These are phyloP conservation scores for Cydia strobilella DNA, from an alignment of 1,140 invertebrate genomes.

Conservation along the genomic window DNA sequence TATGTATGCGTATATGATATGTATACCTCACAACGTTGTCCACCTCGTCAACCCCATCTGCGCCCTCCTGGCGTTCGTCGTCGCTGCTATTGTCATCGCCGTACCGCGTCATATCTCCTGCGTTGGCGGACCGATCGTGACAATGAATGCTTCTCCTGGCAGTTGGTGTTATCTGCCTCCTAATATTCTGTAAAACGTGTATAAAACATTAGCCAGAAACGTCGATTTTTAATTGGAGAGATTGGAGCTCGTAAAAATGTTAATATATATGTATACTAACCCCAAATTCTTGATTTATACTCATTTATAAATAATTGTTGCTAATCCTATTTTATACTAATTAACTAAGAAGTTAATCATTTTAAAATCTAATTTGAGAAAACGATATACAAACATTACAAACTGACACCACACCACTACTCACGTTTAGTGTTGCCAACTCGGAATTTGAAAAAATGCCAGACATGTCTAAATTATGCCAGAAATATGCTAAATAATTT, in stretches of 20 bases:
- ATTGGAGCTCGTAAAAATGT: not conserved
- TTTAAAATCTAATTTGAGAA: not conserved
- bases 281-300: constrained; percentile 1
- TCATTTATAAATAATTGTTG: constrained; percentile 18
- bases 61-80: constrained; percentile 25
- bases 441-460: too few relatives aligned
- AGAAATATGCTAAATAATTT: too few relatives aligned
- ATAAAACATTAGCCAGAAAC: not conserved
- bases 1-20: too few relatives aligned
- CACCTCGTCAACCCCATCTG: constrained; percentile 52
- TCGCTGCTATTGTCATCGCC: constrained; percentile 37
- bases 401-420: too few relatives aligned
- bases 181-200: constrained; percentile 45
- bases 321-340: not conserved
- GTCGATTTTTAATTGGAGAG: not conserved
- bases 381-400: too few relatives aligned
- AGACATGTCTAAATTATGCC: too few relatives aligned
- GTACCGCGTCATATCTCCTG: constrained; percentile 51
- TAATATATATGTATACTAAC: too few relatives aligned
- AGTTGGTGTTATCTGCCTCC: constrained; percentile 49
- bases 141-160: constrained; percentile 57
- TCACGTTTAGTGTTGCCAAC: too few relatives aligned
- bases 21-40: constrained; percentile 67
- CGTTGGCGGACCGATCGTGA: constrained; percentile 33
- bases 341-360: not conserved